phyloP scores from a whole-genome alignment of 2,797 vertebrate genomes.

The Eupleurogrammus muticus region DNA sequence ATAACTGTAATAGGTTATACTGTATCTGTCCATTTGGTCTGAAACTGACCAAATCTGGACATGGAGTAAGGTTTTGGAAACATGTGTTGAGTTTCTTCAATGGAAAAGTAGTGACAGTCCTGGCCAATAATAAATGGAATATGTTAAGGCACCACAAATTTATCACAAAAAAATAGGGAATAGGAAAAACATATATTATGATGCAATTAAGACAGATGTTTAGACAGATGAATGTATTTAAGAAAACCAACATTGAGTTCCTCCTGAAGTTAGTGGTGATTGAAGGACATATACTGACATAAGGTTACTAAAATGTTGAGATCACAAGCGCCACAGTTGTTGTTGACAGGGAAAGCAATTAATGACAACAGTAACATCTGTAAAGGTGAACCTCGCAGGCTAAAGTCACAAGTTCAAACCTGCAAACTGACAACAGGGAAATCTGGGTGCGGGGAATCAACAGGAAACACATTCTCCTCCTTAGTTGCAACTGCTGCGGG shows the following conservation, averaged over 20 bases:
- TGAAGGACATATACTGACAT: neutral
- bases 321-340: neutral
- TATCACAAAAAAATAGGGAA: neutral
- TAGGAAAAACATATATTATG: constrained; percentile 7
- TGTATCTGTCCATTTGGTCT: neutral
- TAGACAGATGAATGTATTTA: neutral
- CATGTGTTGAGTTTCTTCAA: neutral
- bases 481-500: neutral
- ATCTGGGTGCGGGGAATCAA: constrained; percentile 21
- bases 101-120: neutral
- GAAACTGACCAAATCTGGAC: neutral
- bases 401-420: constrained; percentile 35
- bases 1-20: neutral
- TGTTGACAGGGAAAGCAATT: neutral
- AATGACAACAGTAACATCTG: neutral
- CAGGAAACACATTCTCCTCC: constrained; percentile 21
- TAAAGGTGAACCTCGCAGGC: neutral
- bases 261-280: no score
- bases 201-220: constrained; percentile 11
- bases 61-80: neutral
- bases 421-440: constrained; percentile 4
- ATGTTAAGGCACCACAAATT: neutral
- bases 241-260: neutral
- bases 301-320: neutral
- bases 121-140: neutral